These are phyloP conservation scores for Pasiphila rectangulata DNA, from an alignment of 2,888 invertebrate species.

Conservation along the genomic window DNA sequence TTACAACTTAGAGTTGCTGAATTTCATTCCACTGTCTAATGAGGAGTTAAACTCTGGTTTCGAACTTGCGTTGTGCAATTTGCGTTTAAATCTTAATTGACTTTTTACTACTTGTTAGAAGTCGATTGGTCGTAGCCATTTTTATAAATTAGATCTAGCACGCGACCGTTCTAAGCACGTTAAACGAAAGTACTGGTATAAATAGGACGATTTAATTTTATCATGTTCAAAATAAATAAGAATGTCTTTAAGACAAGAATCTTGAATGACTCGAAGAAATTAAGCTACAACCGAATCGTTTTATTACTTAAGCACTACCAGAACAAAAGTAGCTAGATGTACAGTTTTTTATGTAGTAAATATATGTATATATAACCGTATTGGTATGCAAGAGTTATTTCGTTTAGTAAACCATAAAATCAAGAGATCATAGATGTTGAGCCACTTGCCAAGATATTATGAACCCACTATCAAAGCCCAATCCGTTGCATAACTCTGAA, in stretches of 20 bases:
- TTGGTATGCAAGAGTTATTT: too few species aligned
- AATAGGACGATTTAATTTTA: conserved; percentile 24
- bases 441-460: conserved; percentile 1
- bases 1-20: not conserved
- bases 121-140: conserved; percentile 55
- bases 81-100: conserved; percentile 73
- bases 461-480: conserved; percentile 7
- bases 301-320: too few species aligned
- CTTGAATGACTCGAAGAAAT: too few species aligned
- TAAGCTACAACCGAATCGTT: too few species aligned
- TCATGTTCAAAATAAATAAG: conserved; percentile 8
- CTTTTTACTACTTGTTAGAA: conserved; percentile 71
- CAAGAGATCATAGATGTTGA: not conserved
- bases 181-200: conserved; percentile 33
- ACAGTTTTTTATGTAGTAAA: too few species aligned
- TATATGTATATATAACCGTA: too few species aligned
- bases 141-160: conserved; percentile 73
- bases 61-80: conserved; percentile 48
- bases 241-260: not conserved
- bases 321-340: too few species aligned
- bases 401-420: not conserved
- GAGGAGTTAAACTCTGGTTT: conserved; percentile 22
- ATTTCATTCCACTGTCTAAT: conserved; percentile 2
- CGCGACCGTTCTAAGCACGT: conserved; percentile 49
- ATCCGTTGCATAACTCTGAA: conserved; percentile 58